phyloP scores from a whole-genome alignment of 2,888 invertebrate species.

The Drosophila colorata region DNA sequence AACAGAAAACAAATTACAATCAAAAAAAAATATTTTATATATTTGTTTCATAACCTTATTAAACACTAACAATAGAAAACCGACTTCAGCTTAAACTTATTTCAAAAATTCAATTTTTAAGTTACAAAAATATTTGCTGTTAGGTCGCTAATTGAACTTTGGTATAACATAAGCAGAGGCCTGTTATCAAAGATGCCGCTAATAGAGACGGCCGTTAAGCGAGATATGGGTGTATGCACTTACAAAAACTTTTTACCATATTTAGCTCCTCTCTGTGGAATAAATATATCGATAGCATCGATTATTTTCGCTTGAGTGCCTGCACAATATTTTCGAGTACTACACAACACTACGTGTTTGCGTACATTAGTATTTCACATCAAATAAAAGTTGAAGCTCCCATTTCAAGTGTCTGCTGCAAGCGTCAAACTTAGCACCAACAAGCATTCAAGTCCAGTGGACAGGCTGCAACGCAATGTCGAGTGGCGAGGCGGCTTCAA shows the following conservation, averaged over 20 bases:
- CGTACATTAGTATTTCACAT: conserved; percentile 35
- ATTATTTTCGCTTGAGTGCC: not conserved
- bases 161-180: no score
- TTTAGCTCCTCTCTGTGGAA: not conserved
- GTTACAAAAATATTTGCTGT: no score
- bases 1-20: no score
- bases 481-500: conserved; percentile 47
- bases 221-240: no score
- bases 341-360: conserved; percentile 32
- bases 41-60: no score
- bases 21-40: no score
- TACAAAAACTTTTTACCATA: not conserved
- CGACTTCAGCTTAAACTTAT: no score
- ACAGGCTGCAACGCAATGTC: conserved; percentile 54
- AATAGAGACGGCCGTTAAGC: no score
- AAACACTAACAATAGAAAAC: no score
- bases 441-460: conserved; percentile 18
- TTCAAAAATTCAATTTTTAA: no score
- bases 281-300: conserved; percentile 25
- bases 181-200: no score
- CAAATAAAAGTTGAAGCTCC: conserved; percentile 39
- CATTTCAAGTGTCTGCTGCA: conserved; percentile 23
- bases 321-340: conserved; percentile 13
- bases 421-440: not conserved
- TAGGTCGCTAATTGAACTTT: no score